phyloP scores from a whole-genome alignment of 1,140 invertebrate genomes.

The Drosophila subobscura region DNA sequence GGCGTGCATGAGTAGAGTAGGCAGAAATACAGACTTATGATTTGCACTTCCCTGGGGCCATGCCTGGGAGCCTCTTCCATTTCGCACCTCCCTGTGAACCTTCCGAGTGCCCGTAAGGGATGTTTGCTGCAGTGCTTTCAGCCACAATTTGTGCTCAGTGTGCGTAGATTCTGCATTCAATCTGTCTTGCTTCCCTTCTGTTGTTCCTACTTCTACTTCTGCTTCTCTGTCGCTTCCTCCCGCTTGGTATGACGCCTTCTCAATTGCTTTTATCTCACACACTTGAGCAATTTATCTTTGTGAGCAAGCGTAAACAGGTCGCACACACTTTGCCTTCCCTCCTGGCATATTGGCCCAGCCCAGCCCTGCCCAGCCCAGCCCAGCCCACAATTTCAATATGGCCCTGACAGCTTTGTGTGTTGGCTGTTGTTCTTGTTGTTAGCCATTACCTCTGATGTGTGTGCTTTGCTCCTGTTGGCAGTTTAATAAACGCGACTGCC shows the following conservation, averaged over 20 bases:
- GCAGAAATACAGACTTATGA: too few relatives aligned
- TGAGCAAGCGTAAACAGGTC: conserved; percentile 47
- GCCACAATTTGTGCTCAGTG: too few relatives aligned
- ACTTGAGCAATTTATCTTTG: conserved; percentile 52
- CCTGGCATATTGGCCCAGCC: conserved; percentile 47
- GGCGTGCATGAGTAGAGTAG: too few relatives aligned
- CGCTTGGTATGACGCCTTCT: background rate
- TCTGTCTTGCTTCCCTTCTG: background rate
- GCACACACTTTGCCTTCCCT: conserved; percentile 22
- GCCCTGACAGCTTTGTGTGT: conserved; percentile 29
- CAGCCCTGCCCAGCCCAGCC: conserved; percentile 50
- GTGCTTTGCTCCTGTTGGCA: conserved; percentile 32
- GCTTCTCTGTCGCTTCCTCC: background rate
- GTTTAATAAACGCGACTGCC: conserved; percentile 65
- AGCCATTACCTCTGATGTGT: conserved; percentile 14
- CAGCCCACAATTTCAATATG: conserved; percentile 49
- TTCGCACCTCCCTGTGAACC: too few relatives aligned
- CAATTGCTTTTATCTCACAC: conserved; percentile 48
- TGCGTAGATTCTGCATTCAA: background rate
- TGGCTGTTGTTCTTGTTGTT: conserved; percentile 8
- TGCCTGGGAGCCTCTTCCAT: too few relatives aligned
- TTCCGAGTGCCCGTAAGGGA: too few relatives aligned
- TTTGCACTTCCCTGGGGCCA: too few relatives aligned
- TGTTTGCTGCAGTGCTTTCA: too few relatives aligned
- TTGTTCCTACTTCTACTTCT: background rate